Conservation (phyloP, 2,113 vertebrate genomes). For the Gobius niger region DNA sequence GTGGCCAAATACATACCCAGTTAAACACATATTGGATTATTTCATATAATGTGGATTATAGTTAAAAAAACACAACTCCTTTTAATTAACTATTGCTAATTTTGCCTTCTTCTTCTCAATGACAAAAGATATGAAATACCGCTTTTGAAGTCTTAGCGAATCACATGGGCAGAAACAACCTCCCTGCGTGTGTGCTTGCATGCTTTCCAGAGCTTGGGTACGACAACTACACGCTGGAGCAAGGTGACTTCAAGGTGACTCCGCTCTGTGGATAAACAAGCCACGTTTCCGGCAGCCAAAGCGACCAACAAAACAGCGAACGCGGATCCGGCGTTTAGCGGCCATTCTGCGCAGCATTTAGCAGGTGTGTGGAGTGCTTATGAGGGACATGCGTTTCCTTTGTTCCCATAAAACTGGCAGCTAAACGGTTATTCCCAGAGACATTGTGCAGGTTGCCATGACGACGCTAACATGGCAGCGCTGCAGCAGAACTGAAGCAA, state of each 20-base stretch:
- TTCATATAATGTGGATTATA: no score
- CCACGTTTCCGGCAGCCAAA: neutral
- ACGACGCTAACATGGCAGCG: conserved; percentile 58
- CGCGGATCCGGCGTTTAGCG: neutral
- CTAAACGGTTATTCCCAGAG: conserved; percentile 27
- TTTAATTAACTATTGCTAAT: no score
- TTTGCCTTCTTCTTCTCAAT: conserved; percentile 3
- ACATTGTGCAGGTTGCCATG: conserved; percentile 65
- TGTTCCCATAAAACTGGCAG: conserved; percentile 10
- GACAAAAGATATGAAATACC: conserved; percentile 1
- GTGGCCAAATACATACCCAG: no score
- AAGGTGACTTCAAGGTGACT: conserved; percentile 73
- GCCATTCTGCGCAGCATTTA: neutral
- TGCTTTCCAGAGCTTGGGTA: conserved; percentile 2
- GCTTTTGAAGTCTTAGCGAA: conserved; percentile 7
- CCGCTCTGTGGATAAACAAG: conserved; percentile 19
- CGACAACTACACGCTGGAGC: conserved; percentile 25
- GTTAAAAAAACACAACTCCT: no score
- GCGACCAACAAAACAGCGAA: neutral
- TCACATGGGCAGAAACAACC: neutral
- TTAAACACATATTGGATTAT: no score
- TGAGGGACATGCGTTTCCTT: neutral
- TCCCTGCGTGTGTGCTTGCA: conserved; percentile 22
- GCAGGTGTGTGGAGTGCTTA: neutral
- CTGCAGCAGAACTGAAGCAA: conserved; percentile 36